A percentile compares a stretch with the other conserved stretches of the same genome.
phyloP scores from a whole-genome alignment of 2,113 vertebrate genomes.

The Nannospalax galili region DNA sequence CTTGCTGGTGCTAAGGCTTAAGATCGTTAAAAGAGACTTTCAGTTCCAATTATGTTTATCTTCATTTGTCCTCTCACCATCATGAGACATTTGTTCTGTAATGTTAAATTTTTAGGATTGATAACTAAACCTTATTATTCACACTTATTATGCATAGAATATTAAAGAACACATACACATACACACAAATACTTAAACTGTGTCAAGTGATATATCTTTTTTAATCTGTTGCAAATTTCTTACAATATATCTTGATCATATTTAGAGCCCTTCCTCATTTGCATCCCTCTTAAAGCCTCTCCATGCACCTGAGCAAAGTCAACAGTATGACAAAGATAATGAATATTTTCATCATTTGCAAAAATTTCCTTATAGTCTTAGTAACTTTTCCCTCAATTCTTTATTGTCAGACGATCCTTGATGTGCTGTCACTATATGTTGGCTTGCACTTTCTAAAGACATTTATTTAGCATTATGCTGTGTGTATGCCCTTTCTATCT shows the following conservation, averaged over 20 bases:
- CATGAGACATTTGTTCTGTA: not conserved
- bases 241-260: too few relatives aligned
- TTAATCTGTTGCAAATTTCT: too few relatives aligned
- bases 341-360: not conserved
- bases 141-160: not conserved
- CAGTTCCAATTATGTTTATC: not conserved
- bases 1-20: not conserved
- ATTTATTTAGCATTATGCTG: too few relatives aligned
- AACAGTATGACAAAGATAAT: not conserved
- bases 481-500: too few relatives aligned
- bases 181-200: too few relatives aligned
- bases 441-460: not conserved
- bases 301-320: not conserved
- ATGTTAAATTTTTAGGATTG: not conserved
- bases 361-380: not conserved
- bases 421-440: not conserved
- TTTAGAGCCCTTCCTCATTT: too few relatives aligned
- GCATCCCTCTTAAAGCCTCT: too few relatives aligned
- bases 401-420: not conserved
- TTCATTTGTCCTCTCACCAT: not conserved
- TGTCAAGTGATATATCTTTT: too few relatives aligned
- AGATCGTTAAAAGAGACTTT: not conserved
- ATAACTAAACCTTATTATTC: not conserved
- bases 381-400: not conserved
- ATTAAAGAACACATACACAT: not conserved